A percentile compares a stretch with the other conserved stretches of the same genome.
These are phyloP conservation scores for Nautilus pompilius DNA, from an alignment of 1,140 invertebrate genomes.

Conservation along the genomic window DNA sequence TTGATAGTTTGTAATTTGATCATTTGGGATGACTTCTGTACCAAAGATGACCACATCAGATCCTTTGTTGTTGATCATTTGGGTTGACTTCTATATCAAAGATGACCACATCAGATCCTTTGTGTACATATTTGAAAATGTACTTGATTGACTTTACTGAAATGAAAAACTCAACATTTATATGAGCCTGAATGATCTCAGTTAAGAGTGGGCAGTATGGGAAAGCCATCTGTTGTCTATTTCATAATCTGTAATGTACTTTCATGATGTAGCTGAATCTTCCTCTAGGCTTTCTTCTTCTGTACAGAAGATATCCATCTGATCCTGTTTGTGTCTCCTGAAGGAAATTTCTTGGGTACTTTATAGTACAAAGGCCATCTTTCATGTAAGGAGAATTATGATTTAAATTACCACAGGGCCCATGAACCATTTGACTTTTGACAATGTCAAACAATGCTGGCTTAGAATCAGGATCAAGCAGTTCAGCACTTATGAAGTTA, in stretches of 20 bases:
- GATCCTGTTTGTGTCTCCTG: background rate
- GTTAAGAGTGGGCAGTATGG: conserved; percentile 18
- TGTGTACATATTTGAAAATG: conserved; percentile 40
- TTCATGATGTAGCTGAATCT: no score
- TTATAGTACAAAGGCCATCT: conserved; percentile 24
- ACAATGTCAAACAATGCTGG: conserved; percentile 14
- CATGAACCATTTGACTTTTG: conserved; percentile 22
- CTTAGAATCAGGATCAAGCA: conserved; percentile 17
- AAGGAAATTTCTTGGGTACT: conserved; percentile 18
- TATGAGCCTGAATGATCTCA: conserved; percentile 18
- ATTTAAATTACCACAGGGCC: conserved; percentile 20
- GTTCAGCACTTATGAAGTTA: conserved; percentile 15
- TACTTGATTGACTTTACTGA: conserved; percentile 5
- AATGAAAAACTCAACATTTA: conserved; percentile 25
- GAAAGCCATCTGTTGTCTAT: conserved; percentile 12
- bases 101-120: conserved; percentile 33
- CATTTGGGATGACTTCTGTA: conserved; percentile 5
- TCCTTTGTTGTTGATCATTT: conserved; percentile 22
- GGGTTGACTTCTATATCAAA: conserved; percentile 6
- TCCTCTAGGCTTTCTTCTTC: background rate
- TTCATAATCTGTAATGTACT: background rate
- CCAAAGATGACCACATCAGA: conserved; percentile 11
- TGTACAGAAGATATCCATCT: background rate
- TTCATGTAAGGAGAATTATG: conserved; percentile 22
- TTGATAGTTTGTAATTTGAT: conserved; percentile 20